Evolutionary conservation across 1,140 invertebrate species (phyloP), one percentile per base, ranked within the genome.

Genomic region (Choristoneura fumiferana): DNA sequence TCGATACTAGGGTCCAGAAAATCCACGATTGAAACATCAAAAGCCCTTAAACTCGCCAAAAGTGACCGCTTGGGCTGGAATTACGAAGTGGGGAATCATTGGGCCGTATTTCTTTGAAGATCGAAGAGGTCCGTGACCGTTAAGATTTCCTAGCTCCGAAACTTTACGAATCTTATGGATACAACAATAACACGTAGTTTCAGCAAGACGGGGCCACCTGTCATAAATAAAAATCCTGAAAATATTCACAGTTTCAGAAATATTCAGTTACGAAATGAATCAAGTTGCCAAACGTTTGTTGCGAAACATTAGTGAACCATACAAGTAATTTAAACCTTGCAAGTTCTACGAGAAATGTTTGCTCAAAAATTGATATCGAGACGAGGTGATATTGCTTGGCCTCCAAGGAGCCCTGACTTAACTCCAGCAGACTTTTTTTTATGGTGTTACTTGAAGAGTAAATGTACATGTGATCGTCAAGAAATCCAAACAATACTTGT

Each of bases 91-190:
- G 13, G 55, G 69, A 13, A 65, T 73, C 53, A 62, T 75, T 40
- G 65, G 64, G 1, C 62, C 70, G 49, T 70, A 71, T 58, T 69
- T 74, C 52, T 67, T 67, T 61, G 54, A 64, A 40, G 36, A 57
- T 13, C 12, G 34, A n/a, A 40, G 60, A 58, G 69, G 61, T 34
- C 65, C 45, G 13, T 65, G 38, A 66, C 67, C 14, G 66, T 74
- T 35, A 71, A 49, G 49, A 63, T 15, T 71, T 68, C 67, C 67
- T 73, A 12, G 56, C 40, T 22, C 67, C 64, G 64, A 13, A 59
- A 40, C 54, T 71, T 40, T 45, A 60, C 29, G 54, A 53, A 12
- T 62, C 59, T 65, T 12, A 13, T 12, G 56, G 52, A 36, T 69
- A 49, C 35, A 71, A 66, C 34, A 8, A 14, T 15, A 33, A 40